Base-by-base conservation (phyloP, 35 echinoderm and acorn worm species). In the Diadema setosum region DNA sequence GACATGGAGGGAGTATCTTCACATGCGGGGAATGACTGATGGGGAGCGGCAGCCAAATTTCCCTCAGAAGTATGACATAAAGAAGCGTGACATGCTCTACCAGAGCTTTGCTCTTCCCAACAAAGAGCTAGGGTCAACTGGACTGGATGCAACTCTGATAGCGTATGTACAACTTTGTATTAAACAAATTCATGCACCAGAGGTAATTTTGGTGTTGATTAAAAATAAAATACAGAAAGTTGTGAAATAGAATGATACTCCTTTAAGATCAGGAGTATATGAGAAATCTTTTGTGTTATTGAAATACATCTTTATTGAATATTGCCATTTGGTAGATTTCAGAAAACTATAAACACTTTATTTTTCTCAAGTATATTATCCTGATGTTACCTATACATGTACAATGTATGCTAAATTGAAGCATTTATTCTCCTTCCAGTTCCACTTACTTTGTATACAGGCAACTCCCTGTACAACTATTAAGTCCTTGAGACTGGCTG, bases 91-190 rank as follows among this genome's bases (percentile, higher is more conserved):
- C 39, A 74, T 81, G 29, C 42, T 94, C 42, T 98, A 91, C 46
- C 67, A 65, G 36, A 85, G 56, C 39, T 91, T 98, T 83, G 64
- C 87, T 34, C 64, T 82, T 7, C 37, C 88, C 46, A 29, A 81
- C 8, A 84, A 73, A 46, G 58, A 65, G 35, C 7, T 76, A 23
- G 95, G 95, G 57, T 87, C 84, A 8, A 84, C 85, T 64, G 92
- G 91, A 83, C 85, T 88, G 48, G 95, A 98, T 91, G 95, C 95
- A 81, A 84, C 95, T 17, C 81, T 98, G 1, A 98, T 98, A 85
- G 95, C 95, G 95, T 98, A 81, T 94, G 91, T 86, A 49, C 20
- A 74, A 14, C 17, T 29, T 0, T n/a, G n/a, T 26, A 16, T 70
- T 31, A 20, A 70, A 14, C 16, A 18, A 26, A 30, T 30, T 30